Percentiles rank a stretch among this genome's conserved stretches.
Evolutionary conservation across 2,888 invertebrate species (phyloP).

Genomic region (Morpho achilles): DNA sequence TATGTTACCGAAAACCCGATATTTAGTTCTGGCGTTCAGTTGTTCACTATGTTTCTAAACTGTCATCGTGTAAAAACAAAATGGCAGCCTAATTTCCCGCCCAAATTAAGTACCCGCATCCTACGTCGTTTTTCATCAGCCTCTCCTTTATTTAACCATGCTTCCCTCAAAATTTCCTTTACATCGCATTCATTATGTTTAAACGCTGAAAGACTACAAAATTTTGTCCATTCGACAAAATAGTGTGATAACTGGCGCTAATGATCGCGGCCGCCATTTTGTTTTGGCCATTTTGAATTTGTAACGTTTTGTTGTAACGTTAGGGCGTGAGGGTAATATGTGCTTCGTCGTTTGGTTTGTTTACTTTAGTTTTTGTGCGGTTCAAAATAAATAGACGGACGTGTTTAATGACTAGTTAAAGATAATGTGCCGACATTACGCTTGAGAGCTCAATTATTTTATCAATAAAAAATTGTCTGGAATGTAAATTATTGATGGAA

Average conservation of each 20-base stretch:
- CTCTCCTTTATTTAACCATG: slow-evolving; percentile 66
- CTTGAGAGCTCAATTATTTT: no score
- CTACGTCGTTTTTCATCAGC: slow-evolving; percentile 64
- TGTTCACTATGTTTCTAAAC: slow-evolving; percentile 12
- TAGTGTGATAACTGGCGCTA: slow-evolving; percentile 74
- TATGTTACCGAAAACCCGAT: no score
- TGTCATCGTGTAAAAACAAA: slow-evolving; percentile 36
- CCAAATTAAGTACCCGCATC: slow-evolving; percentile 62
- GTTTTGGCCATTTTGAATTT: slow-evolving; percentile 56
- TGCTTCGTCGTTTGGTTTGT: slow-evolving; percentile 2
- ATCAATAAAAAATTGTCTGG: no score
- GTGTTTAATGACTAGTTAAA: slow-evolving; percentile 12
- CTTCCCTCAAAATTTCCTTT: slow-evolving; percentile 67
- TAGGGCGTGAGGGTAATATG: slow-evolving; percentile 14
- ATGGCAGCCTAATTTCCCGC: slow-evolving; percentile 60
- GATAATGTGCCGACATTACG: slow-evolving; percentile 7
- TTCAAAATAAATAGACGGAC: slow-evolving; percentile 3
- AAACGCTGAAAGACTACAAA: slow-evolving; percentile 70
- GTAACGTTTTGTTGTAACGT: slow-evolving; percentile 55
- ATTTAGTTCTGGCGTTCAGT: no score
- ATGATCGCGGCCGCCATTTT: slow-evolving; percentile 66
- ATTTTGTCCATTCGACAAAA: slow-evolving; percentile 76
- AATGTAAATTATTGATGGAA: no score
- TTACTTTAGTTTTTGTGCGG: slow-evolving; percentile 12
- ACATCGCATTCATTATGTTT: slow-evolving; percentile 65